phyloP scores from a whole-genome alignment of 1,140 invertebrate genomes.

The Amphibalanus amphitrite region DNA sequence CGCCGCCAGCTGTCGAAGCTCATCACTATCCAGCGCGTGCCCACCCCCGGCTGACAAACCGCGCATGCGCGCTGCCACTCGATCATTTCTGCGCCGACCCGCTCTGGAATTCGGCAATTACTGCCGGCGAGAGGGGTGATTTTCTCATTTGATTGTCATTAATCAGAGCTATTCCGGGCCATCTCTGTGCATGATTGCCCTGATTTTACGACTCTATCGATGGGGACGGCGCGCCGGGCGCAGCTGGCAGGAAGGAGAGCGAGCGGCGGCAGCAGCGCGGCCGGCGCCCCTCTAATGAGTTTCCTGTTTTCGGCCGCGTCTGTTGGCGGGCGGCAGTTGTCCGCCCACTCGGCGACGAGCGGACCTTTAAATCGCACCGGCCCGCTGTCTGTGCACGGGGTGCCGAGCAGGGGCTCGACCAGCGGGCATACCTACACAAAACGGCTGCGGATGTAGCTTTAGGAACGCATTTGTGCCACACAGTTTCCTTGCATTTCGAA shows the following conservation, averaged over 20 bases:
- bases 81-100: neutral
- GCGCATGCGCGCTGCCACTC: neutral
- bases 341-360: neutral
- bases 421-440: too few relatives aligned
- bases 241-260: neutral
- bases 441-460: too few relatives aligned
- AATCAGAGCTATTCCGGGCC: neutral
- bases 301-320: neutral
- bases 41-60: too few relatives aligned
- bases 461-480: too few relatives aligned
- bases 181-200: slow-evolving; percentile 1
- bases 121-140: neutral
- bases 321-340: neutral
- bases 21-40: neutral
- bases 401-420: too few relatives aligned
- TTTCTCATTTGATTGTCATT: neutral
- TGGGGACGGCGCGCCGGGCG: too few relatives aligned
- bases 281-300: neutral
- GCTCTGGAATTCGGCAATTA: neutral
- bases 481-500: too few relatives aligned
- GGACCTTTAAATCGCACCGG: neutral
- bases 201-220: slow-evolving; percentile 1
- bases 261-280: too few relatives aligned
- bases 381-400: too few relatives aligned
- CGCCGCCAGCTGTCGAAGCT: neutral